Evolutionary conservation across 2,113 vertebrate species (phyloP), one percentile per base, ranked within the genome.

Genomic region (Polypterus senegalus): DNA sequence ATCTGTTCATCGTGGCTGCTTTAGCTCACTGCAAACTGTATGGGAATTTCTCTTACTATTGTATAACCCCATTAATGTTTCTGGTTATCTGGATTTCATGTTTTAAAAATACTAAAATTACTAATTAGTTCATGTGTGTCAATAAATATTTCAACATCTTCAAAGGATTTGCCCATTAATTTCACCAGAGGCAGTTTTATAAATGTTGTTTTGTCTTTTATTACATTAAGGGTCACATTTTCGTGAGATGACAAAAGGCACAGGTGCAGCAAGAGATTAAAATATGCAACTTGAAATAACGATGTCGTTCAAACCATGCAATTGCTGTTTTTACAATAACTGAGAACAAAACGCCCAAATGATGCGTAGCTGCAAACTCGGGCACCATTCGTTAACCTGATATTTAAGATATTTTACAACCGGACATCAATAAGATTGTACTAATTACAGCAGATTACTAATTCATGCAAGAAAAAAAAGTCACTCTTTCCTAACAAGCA

Each of bases 141-240:
- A 68, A 61, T 58, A 46, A 61, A 62, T 46, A 9, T 46, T 58
- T 60, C 49, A 58, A 11, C 11, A 45, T 62, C 46, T 58, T 61
- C 60, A 7, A 45, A 27, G 27, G 27, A 27, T 27, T 27, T 27
- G 27, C 27, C 27, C 27, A 27, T 27, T 27, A 27, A 27, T 27
- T 27, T 27, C 51, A 53, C 60, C 59, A 61, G 59, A 54, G 46
- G 27, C 27, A 27, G 27, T 27, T 57, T 52, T 52, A 7, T 52
- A 3, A 52, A 52, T 52, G 7, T 52, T 8, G 7, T 52, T 52
- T 52, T 52, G 7, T 52, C 7, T 52, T 52, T 7, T 52, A 52
- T 52, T 52, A 52, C 51, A 52, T 7, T 8, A 52, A 52, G 10
- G 7, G 51, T 52, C 51, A 52, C 51, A 52, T 52, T 52, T 8